phyloP scores from a whole-genome alignment of 2,113 vertebrate genomes.

The Synodontis membranacea region DNA sequence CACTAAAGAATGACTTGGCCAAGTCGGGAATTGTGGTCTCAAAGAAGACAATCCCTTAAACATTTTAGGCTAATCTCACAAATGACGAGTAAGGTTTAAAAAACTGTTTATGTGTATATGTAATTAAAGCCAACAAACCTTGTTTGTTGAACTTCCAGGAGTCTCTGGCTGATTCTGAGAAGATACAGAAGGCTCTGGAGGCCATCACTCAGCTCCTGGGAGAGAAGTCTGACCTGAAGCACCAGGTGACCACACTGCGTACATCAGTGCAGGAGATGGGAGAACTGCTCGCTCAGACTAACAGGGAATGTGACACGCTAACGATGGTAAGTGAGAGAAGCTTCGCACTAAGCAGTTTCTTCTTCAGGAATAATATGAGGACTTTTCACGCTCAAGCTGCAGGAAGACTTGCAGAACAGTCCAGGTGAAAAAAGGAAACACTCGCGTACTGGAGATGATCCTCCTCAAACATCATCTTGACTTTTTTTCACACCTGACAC shows the following conservation, averaged over 20 bases:
- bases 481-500: too few relatives aligned
- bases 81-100: neutral
- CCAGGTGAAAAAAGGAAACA: too few relatives aligned
- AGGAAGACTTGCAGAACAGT: too few relatives aligned
- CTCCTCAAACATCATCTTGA: too few relatives aligned
- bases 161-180: neutral
- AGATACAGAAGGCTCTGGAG: neutral
- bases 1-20: too few relatives aligned
- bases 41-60: too few relatives aligned
- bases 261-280: neutral
- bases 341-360: neutral
- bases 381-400: too few relatives aligned
- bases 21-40: too few relatives aligned
- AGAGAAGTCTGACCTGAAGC: too few relatives aligned
- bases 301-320: neutral
- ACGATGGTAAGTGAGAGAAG: neutral
- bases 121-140: neutral
- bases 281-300: neutral
- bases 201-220: too few relatives aligned
- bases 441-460: too few relatives aligned
- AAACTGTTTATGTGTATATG: neutral
- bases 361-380: neutral
- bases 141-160: neutral
- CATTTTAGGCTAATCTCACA: neutral
- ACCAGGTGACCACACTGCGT: neutral